These are phyloP conservation scores for Brachyptera putata DNA, from an alignment of 2,888 invertebrate species.

Conservation along the genomic window DNA sequence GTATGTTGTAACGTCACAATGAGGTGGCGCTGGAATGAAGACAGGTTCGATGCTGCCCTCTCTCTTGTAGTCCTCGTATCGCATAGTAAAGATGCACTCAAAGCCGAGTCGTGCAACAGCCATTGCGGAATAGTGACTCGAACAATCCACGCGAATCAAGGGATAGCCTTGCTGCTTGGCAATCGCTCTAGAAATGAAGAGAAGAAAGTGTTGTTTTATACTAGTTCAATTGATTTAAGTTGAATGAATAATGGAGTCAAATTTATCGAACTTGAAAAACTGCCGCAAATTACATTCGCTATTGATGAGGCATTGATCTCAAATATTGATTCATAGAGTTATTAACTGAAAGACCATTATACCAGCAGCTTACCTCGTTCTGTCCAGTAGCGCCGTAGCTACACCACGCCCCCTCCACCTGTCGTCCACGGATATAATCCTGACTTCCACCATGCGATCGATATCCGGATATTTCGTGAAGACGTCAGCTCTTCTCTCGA, in stretches of 20 bases:
- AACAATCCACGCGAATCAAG: conserved; percentile 66
- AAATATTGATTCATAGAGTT: too few species aligned
- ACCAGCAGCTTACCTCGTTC: conserved; percentile 61
- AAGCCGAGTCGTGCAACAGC: conserved; percentile 68
- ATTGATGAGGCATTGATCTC: too few species aligned
- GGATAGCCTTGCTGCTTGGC: conserved; percentile 51
- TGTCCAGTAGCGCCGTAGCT: conserved; percentile 57
- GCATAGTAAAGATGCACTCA: conserved; percentile 59
- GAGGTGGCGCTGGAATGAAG: conserved; percentile 62
- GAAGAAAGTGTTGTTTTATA: too few species aligned
- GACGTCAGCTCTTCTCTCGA: conserved; percentile 54
- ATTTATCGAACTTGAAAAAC: neutral
- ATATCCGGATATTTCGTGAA: conserved; percentile 46
- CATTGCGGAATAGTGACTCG: conserved; percentile 70
- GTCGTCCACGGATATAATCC: conserved; percentile 62
- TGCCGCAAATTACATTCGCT: too few species aligned
- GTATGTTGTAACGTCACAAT: conserved; percentile 55
- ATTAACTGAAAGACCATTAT: too few species aligned
- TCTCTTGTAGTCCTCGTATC: conserved; percentile 59
- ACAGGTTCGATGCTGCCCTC: conserved; percentile 58
- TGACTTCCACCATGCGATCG: conserved; percentile 55
- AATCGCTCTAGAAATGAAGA: conserved; percentile 58
- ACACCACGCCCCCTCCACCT: conserved; percentile 63
- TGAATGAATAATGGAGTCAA: neutral
- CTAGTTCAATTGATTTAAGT: too few species aligned